phyloP scores from a whole-genome alignment of 2,797 vertebrate genomes.

The Myotis vivesi region DNA sequence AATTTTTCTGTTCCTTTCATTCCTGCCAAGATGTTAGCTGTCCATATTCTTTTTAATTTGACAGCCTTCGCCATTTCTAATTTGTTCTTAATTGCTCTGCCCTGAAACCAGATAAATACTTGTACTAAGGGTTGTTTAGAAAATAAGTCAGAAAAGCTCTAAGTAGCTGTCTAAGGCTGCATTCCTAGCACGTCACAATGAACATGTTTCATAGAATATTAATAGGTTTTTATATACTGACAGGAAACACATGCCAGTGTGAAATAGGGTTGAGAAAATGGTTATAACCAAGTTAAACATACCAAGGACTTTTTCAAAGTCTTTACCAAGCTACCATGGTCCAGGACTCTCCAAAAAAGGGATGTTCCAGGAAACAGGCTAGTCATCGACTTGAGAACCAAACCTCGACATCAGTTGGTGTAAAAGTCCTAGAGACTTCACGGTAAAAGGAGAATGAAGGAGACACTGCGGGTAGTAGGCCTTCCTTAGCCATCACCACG shows the following conservation, averaged over 20 bases:
- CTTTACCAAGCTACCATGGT: accelerated
- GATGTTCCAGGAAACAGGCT: background rate
- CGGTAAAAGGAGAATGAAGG: background rate
- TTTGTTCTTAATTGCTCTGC: background rate
- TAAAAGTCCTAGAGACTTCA: background rate
- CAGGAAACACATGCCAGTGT: background rate
- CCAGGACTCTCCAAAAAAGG: background rate
- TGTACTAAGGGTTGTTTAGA: background rate
- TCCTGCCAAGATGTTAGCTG: background rate
- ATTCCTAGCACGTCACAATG: background rate
- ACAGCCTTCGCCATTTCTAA: background rate
- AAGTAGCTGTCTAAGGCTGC: background rate
- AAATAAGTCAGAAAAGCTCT: background rate
- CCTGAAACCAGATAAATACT: background rate
- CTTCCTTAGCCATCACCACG: accelerated
- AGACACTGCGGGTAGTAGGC: background rate
- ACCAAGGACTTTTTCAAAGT: background rate
- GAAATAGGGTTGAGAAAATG: background rate
- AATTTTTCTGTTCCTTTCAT: background rate
- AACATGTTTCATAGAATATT: background rate
- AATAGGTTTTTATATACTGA: background rate
- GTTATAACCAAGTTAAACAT: background rate
- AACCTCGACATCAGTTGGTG: accelerated
- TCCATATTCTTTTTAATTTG: background rate
- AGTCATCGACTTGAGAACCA: background rate